Base-by-base conservation (phyloP, 35 echinoderm and acorn worm species). In the Apostichopus japonicus region DNA sequence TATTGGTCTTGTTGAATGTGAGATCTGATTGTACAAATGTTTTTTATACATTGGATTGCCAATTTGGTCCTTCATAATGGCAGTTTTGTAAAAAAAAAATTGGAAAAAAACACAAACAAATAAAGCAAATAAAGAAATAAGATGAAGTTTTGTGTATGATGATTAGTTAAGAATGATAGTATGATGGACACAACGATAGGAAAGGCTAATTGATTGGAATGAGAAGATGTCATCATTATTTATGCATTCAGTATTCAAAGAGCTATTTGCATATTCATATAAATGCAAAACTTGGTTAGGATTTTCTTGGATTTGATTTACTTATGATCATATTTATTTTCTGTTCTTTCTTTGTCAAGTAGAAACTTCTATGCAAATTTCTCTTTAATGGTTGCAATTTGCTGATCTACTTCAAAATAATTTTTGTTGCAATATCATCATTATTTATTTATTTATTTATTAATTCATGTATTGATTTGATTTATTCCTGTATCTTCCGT, bases 11-110 rank as follows among this genome's bases (percentile, higher is more conserved):
- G 81, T 84, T 84, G 81, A 23, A 19, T 84, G 81, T 58, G 56
- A 57, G 81, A 84, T 19, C 8, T 57, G 23, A 84, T 84, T 84
- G 81, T 84, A 84, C 81, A 84, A 84, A 84, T 58, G 81, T 84
- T 54, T 84, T 84, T 84, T 84, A 84, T 84, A 84, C 81, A 84
- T 59, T 84, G 17, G 23, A 58, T 84, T 84, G 81, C 81, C 81
- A 84, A 84, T 57, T 23, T 22, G 81, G 51, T 59, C 54, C 81
- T 84, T 58, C 17, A 84, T 84, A 84, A 55, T 84, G 81, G 56
- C 81, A 84, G 24, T 84, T 80, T 55, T 84, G 56, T 57, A 84
- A 57, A 84, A 58, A 54, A 84, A 84, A 84, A 57, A 84, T 57
- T 80, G 16, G 15, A 57, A n/a, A 84, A 83, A 84, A 73, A 73